Evolutionary conservation across 2,113 vertebrate genomes (phyloP).

Genomic region (Myotis lucifugus): DNA sequence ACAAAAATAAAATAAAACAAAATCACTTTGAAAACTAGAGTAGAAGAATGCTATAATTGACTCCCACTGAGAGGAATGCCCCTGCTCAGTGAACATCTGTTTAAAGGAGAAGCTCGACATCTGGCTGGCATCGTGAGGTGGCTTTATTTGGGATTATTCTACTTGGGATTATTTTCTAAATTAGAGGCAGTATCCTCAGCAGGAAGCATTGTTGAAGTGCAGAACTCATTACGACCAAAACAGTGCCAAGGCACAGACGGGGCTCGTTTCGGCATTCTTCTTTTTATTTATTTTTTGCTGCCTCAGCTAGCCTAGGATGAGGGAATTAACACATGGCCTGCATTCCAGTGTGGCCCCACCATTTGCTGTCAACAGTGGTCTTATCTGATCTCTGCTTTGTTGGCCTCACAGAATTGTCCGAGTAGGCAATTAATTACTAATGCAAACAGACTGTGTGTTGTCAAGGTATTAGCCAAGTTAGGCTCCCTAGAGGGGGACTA

Average conservation of each 20-base stretch:
- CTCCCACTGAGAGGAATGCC: not conserved
- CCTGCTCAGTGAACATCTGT: not conserved
- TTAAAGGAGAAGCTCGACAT: not conserved
- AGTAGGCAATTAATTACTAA: not conserved
- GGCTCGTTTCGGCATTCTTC: not conserved
- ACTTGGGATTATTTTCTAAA: not conserved
- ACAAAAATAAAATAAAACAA: not conserved
- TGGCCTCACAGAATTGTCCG: not conserved
- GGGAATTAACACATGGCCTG: not conserved
- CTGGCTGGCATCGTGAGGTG: not conserved
- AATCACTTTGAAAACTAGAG: not conserved
- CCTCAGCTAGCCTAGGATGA: not conserved
- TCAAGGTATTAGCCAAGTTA: not conserved
- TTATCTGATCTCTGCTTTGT: constrained; percentile 10
- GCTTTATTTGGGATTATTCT: not conserved
- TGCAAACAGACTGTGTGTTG: not conserved
- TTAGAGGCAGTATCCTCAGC: not conserved
- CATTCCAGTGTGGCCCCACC: not conserved
- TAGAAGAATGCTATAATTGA: not conserved
- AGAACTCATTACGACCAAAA: not conserved
- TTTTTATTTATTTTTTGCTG: not conserved
- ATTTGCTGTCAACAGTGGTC: not conserved
- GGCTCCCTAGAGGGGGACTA: not conserved
- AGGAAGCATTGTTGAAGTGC: not conserved
- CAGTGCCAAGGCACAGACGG: not conserved